These are phyloP conservation scores for Macrotrachela quadricornifera DNA, from an alignment of 1,140 invertebrate genomes.

Conservation along the genomic window DNA sequence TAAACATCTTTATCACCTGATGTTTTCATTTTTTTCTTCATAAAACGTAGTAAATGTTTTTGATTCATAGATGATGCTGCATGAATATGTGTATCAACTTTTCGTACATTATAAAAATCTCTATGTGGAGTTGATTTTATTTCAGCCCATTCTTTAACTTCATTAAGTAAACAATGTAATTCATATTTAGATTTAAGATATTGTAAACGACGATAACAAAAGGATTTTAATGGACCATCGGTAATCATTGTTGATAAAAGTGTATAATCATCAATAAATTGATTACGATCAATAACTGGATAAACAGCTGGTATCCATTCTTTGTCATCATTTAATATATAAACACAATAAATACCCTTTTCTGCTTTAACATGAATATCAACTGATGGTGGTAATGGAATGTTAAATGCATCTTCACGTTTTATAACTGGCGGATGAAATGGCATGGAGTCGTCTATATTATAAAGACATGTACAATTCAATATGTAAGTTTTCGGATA, in stretches of 20 bases:
- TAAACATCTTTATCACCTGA: conserved; percentile 63
- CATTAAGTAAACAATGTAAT: conserved; percentile 80
- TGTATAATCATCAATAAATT: neutral
- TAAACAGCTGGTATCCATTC: conserved; percentile 50
- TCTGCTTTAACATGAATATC: conserved; percentile 47
- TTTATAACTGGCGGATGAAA: conserved; percentile 51
- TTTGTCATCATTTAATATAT: conserved; percentile 42
- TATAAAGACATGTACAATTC: too few species aligned
- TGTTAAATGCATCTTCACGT: conserved; percentile 55
- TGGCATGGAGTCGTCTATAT: conserved; percentile 34
- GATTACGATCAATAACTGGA: neutral
- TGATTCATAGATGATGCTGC: conserved; percentile 99
- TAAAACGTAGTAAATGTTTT: conserved; percentile 89
- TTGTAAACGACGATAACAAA: conserved; percentile 80
- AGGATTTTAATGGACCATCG: conserved; percentile 92
- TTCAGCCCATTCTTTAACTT: conserved; percentile 77
- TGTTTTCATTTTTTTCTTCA: conserved; percentile 88
- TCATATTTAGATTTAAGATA: conserved; percentile 91
- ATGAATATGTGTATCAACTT: conserved; percentile 94
- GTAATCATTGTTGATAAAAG: conserved; percentile 72
- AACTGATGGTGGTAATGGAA: conserved; percentile 38
- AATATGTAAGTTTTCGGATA: too few species aligned
- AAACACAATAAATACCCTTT: conserved; percentile 64
- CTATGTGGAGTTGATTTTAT: conserved; percentile 91
- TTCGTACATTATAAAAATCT: conserved; percentile 97